Percentiles rank a stretch among this genome's conserved stretches.
phyloP scores from a whole-genome alignment of 1,140 invertebrate genomes.

The Aphaenogaster ashmeadi region DNA sequence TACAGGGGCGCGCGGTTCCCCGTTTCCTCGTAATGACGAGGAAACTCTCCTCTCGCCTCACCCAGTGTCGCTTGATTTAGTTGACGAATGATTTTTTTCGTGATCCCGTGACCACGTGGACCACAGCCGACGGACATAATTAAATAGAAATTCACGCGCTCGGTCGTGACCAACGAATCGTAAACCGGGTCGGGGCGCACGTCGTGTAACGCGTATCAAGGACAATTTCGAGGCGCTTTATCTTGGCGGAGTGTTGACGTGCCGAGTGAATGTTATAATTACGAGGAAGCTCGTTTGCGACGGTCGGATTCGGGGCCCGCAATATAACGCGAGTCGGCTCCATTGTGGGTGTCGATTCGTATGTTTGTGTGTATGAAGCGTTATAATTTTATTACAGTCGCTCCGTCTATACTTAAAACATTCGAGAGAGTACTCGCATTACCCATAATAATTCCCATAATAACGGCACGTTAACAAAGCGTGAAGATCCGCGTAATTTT shows the following conservation, averaged over 20 bases:
- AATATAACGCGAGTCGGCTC: background rate
- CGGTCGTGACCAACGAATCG: conserved; percentile 28
- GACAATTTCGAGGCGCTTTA: conserved; percentile 43
- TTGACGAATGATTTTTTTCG: conserved; percentile 64
- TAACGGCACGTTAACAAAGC: background rate
- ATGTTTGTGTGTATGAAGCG: background rate
- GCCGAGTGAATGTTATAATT: conserved; percentile 37
- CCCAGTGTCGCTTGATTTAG: conserved; percentile 12
- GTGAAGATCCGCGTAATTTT: conserved; percentile 15
- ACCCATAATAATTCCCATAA: background rate
- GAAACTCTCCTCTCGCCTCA: background rate
- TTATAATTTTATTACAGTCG: conserved; percentile 5
- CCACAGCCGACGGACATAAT: conserved; percentile 41
- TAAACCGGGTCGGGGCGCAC: conserved; percentile 1
- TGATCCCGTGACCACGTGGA: background rate
- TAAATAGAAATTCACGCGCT: conserved; percentile 56
- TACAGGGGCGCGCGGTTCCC: conserved; percentile 38
- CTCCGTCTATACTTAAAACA: background rate
- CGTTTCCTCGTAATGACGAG: conserved; percentile 49
- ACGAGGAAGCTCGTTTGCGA: background rate
- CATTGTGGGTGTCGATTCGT: background rate
- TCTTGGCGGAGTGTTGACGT: conserved; percentile 35
- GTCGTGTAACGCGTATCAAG: conserved; percentile 31
- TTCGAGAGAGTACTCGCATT: background rate
- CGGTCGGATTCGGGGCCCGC: background rate